These are phyloP conservation scores for Drosophila erecta DNA, from an alignment of 1,140 invertebrate species.

Conservation along the genomic window DNA sequence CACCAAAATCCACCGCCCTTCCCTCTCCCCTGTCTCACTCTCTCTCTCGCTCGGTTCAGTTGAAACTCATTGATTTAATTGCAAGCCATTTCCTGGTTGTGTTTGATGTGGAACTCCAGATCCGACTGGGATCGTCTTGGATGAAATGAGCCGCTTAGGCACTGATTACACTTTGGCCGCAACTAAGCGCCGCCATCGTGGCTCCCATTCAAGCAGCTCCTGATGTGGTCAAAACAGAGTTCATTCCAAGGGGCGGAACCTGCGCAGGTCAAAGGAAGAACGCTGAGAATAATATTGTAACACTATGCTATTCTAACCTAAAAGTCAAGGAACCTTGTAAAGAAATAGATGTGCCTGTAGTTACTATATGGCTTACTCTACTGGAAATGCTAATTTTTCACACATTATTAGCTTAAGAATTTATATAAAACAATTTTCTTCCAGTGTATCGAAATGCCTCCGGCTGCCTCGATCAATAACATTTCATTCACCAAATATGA, in stretches of 20 bases:
- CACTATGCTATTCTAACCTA: not conserved
- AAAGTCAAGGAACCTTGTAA: too few relatives aligned
- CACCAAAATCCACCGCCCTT: conserved; percentile 46
- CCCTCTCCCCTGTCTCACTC: conserved; percentile 4
- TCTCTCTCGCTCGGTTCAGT: conserved; percentile 23
- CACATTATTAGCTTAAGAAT: too few relatives aligned
- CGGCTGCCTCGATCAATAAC: conserved; percentile 43
- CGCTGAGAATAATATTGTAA: not conserved
- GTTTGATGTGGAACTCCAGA: conserved; percentile 73
- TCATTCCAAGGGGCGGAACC: conserved; percentile 47
- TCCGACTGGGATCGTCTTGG: conserved; percentile 41
- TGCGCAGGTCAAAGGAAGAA: conserved; percentile 15
- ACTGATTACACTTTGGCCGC: conserved; percentile 72
- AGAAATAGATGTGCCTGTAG: too few relatives aligned
- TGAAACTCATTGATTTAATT: conserved; percentile 83
- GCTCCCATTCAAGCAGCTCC: conserved; percentile 11
- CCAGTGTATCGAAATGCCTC: not conserved
- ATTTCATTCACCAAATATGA: conserved; percentile 51
- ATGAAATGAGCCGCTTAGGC: conserved; percentile 76
- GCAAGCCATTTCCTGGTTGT: conserved; percentile 82
- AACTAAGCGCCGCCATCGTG: conserved; percentile 63
- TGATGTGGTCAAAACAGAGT: conserved; percentile 21
- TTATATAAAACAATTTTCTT: not conserved
- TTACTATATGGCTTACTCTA: too few relatives aligned
- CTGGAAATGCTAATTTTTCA: not conserved